Evolutionary conservation across 2,888 invertebrate genomes (phyloP).

Genomic region (Mamestra brassicae): DNA sequence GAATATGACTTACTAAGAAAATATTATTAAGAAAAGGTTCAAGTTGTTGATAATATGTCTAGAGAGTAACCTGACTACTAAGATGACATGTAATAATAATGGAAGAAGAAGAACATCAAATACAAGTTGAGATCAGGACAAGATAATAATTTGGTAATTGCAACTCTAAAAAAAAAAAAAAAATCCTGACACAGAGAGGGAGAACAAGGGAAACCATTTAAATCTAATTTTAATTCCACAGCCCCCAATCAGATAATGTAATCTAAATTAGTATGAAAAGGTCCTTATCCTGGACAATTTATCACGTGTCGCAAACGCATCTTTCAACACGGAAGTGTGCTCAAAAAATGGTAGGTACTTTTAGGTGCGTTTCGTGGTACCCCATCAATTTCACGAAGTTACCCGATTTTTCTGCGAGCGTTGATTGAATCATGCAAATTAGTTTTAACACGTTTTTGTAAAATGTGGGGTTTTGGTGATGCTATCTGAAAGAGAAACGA

Average conservation of each 20-base stretch:
- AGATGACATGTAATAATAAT: background rate
- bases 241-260: slow-evolving; percentile 21
- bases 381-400: slow-evolving; percentile 65
- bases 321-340: slow-evolving; percentile 39
- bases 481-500: slow-evolving; percentile 19
- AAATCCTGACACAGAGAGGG: background rate
- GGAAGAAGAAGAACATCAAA: too few relatives aligned
- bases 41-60: too few relatives aligned
- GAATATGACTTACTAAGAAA: too few relatives aligned
- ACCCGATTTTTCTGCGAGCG: slow-evolving; percentile 67
- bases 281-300: slow-evolving; percentile 28
- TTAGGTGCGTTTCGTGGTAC: slow-evolving; percentile 69
- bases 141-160: background rate
- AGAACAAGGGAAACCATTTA: background rate
- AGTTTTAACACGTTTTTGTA: slow-evolving; percentile 52
- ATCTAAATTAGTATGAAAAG: slow-evolving; percentile 28
- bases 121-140: background rate
- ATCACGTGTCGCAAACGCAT: slow-evolving; percentile 34
- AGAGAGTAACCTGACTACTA: background rate
- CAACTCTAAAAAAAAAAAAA: background rate
- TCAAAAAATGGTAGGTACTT: slow-evolving; percentile 61
- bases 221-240: slow-evolving; percentile 30
- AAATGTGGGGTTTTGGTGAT: slow-evolving; percentile 35
- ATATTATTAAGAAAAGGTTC: too few relatives aligned
- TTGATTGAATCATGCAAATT: slow-evolving; percentile 66